Evolutionary conservation across 2,797 vertebrate species (phyloP), one percentile per base, ranked within the genome.

Genomic region (Schizothorax lantsangensis): DNA sequence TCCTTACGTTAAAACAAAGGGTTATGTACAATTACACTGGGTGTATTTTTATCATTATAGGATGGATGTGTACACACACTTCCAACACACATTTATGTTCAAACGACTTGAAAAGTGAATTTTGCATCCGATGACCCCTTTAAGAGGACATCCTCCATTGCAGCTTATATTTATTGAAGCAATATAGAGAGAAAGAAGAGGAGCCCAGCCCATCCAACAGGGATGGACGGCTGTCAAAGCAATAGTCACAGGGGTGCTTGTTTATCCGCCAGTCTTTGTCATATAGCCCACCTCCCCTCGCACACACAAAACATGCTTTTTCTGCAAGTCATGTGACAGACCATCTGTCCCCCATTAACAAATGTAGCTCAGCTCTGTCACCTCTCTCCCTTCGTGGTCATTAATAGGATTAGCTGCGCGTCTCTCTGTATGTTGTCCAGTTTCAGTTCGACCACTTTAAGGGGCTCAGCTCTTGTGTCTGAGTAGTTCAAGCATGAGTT

Each of bases 381-480:
- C 91, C 88, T 90, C 87, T 69, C 88, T 91, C 73, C 87, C 87
- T 88, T 85, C 88, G 21, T 59, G 88, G 91, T 92, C 91, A 78
- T 89, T 95, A 96, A 96, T 93, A 93, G 93, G 95, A 96, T 97
- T 95, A 95, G 91, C 90, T 84, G 81, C 23, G 2, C 75, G 45
- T 71, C 86, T 78, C 92, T 92, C 73, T 93, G 94, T 94, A 95
- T 96, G 94, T 92, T n/a, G 5, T 23, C 66, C 49, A 36, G 5
- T 57, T 62, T 33, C 36, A 49, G 57, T 74, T 83, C 19, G 45
- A 75, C 30, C 83, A 77, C 17, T 36, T 30, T 30, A 30, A 30
- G 30, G 30, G 30, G 30, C 30, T 30, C 30, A 30, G 36, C 75
- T 57, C 49, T 78, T 38, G 33, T 38, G 21, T 19, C 57, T 21